phyloP scores from a whole-genome alignment of 2,888 invertebrate species.

The Chrysomela aeneicollis region DNA sequence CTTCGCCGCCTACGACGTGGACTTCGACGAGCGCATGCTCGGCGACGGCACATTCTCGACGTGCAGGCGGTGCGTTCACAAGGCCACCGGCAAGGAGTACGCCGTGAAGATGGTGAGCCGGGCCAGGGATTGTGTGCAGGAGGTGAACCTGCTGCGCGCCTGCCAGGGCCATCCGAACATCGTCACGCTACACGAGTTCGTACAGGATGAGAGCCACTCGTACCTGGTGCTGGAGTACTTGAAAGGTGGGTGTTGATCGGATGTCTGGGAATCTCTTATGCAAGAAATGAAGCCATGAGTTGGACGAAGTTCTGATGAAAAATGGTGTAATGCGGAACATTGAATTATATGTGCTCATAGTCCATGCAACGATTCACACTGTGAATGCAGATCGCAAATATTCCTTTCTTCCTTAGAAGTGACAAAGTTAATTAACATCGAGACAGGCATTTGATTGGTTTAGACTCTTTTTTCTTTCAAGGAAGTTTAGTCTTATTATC shows the following conservation, averaged over 20 bases:
- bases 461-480: too few species aligned
- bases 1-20: slow-evolving; percentile 84
- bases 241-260: slow-evolving; percentile 57
- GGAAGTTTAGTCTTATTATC: too few species aligned
- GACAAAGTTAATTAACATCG: too few species aligned
- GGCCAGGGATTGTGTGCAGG: slow-evolving; percentile 72
- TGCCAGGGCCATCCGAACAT: slow-evolving; percentile 92
- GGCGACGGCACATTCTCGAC: slow-evolving; percentile 92
- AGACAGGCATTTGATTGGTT: too few species aligned
- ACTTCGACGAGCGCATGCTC: slow-evolving; percentile 72
- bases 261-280: too few species aligned
- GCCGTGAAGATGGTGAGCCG: slow-evolving; percentile 88
- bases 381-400: too few species aligned
- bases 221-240: slow-evolving; percentile 91
- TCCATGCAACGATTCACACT: too few species aligned
- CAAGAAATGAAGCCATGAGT: too few species aligned
- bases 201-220: slow-evolving; percentile 81
- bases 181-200: slow-evolving; percentile 83
- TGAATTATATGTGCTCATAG: too few species aligned
- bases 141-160: slow-evolving; percentile 78
- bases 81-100: slow-evolving; percentile 70
- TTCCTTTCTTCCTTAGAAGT: too few species aligned
- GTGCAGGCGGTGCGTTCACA: slow-evolving; percentile 81
- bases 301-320: too few species aligned
- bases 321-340: too few species aligned